Conservation (phyloP, 2,888 invertebrate species). For the Dusona sp. region DNA sequence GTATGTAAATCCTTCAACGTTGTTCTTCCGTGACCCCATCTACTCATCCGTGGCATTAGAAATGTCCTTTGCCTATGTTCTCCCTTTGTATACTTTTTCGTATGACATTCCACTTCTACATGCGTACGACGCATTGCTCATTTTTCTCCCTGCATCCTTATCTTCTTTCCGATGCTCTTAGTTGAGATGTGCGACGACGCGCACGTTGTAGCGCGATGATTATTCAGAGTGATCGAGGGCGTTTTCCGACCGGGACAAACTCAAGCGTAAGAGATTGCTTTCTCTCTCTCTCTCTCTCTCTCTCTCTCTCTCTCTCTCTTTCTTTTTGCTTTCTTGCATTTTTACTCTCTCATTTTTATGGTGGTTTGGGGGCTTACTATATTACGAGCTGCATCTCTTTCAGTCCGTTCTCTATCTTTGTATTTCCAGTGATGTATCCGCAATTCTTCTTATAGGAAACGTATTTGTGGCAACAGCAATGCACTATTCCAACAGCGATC, state of each 20-base stretch:
- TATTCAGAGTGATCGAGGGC: conserved; percentile 82
- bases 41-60: conserved; percentile 69
- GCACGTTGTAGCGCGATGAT: conserved; percentile 77
- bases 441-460: conserved; percentile 41
- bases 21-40: conserved; percentile 46
- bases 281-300: conserved; percentile 69
- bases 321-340: neutral
- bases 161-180: conserved; percentile 57
- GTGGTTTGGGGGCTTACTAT: conserved; percentile 10
- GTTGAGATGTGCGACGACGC: conserved; percentile 76
- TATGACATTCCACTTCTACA: conserved; percentile 52
- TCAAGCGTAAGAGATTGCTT: conserved; percentile 82
- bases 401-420: conserved; percentile 41
- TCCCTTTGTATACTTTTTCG: conserved; percentile 63
- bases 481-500: conserved; percentile 2
- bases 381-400: conserved; percentile 33
- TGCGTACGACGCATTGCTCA: conserved; percentile 16
- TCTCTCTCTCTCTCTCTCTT: conserved; percentile 46
- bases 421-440: conserved; percentile 29
- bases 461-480: conserved; percentile 24
- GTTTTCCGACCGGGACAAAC: conserved; percentile 75
- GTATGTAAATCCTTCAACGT: conserved; percentile 10
- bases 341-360: neutral
- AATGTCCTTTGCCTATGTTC: conserved; percentile 68
- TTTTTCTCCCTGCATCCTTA: conserved; percentile 30